Evolutionary conservation across 23 tunicate species (phyloP), one percentile per base, ranked within the genome.

Genomic region (Corella eumyota): DNA sequence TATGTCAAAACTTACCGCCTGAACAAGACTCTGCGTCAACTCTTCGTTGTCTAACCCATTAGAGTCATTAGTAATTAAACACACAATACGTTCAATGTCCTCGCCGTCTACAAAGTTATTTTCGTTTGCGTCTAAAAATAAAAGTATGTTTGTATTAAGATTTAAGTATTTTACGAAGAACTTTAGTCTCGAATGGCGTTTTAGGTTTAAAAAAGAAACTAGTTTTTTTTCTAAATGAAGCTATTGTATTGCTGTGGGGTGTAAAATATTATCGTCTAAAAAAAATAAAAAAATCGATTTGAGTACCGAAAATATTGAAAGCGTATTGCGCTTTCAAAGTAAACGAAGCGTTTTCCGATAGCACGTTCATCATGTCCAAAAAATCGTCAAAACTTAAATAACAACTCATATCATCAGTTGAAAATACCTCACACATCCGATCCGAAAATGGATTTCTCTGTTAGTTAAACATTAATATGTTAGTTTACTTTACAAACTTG

Each of bases 331-430:
- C 73, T 59, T 76, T 76, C 36, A 76, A 36, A 19, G 72, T 37
- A 54, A 76, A 76, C n/a, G 65, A 29, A 22, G 83, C 83, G n/a
- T 76, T 30, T 6, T 66, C 83, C 23, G 83, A 76, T 32, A 76
- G 44, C 20, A 47, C 74, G 22, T 76, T 76, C 83, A 76, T 76
- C 83, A 76, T 67, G 49, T 76, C 83, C 15, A 76, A 25, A 61
- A 76, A 76, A 35, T 76, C 83, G 34, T 76, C 83, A 60, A 76
- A 76, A 25, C 32, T 51, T 36, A 76, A 47, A 4, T 54, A 70
- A 5, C 67, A 54, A 22, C 45, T 66, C 13, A 1, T 25, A 2
- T 17, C 23, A 25, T 17, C 52, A 0, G 74, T 57, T n/a, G 83
- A 76, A 58, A 76, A 76, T 21, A 76, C 65, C 25, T 45, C 55